These are phyloP conservation scores for Microcebus griseorufus DNA, from an alignment of 2,113 vertebrate genomes.

Conservation along the genomic window DNA sequence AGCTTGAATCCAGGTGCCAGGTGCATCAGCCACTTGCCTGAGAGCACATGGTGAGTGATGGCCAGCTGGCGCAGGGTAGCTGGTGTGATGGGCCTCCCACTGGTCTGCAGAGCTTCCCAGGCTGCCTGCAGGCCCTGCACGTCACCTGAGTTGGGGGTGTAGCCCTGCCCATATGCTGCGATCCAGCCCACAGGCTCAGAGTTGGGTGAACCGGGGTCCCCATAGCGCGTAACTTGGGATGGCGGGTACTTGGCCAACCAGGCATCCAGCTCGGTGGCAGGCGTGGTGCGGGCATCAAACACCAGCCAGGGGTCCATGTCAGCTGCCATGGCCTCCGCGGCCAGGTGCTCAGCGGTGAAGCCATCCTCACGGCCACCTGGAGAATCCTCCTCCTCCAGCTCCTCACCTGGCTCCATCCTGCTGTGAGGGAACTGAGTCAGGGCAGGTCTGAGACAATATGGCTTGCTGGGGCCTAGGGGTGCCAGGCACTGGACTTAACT, in stretches of 20 bases:
- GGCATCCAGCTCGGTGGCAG: slow-evolving; percentile 87
- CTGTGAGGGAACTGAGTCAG: slow-evolving; percentile 10
- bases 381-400: slow-evolving; percentile 72
- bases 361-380: slow-evolving; percentile 66
- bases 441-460: not conserved
- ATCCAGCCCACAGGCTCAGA: slow-evolving; percentile 91
- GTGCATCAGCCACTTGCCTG: slow-evolving; percentile 94
- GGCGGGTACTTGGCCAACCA: slow-evolving; percentile 93
- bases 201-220: slow-evolving; percentile 81
- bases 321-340: slow-evolving; percentile 92
- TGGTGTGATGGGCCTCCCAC: slow-evolving; percentile 86
- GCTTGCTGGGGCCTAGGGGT: not conserved
- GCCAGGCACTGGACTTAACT: not conserved
- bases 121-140: slow-evolving; percentile 89
- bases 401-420: slow-evolving; percentile 75
- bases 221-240: slow-evolving; percentile 88
- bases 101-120: slow-evolving; percentile 90
- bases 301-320: slow-evolving; percentile 95
- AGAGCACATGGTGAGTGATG: slow-evolving; percentile 89
- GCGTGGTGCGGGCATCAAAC: slow-evolving; percentile 89
- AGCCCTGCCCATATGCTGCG: slow-evolving; percentile 84
- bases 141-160: slow-evolving; percentile 76
- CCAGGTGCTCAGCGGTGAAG: slow-evolving; percentile 86
- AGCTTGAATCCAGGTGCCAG: slow-evolving; percentile 93
- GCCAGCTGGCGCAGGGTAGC: slow-evolving; percentile 91